phyloP scores from a whole-genome alignment of 2,888 invertebrate genomes.

The Caenorhabditis sp. region DNA sequence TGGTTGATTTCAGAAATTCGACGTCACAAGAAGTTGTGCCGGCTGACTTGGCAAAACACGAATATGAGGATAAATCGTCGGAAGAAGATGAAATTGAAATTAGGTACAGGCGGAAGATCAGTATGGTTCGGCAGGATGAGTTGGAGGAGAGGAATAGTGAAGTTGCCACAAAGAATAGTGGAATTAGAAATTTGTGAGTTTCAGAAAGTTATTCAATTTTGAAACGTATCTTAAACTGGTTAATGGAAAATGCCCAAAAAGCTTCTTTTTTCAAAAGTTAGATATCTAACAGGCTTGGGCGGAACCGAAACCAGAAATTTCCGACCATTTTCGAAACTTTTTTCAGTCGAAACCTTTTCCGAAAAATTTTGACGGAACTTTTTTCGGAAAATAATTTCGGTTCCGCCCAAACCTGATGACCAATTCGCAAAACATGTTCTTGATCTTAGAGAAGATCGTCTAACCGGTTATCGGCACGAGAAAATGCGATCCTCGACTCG shows the following conservation, averaged over 20 bases:
- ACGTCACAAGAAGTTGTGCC: background rate
- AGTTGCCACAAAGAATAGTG: slow-evolving; percentile 9
- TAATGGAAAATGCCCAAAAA: too few relatives aligned
- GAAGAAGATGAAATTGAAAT: slow-evolving; percentile 24
- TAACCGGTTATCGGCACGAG: slow-evolving; percentile 44
- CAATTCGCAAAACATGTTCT: background rate
- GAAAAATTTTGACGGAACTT: too few relatives aligned
- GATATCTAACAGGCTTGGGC: too few relatives aligned
- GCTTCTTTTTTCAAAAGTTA: too few relatives aligned
- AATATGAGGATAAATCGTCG: slow-evolving; percentile 38
- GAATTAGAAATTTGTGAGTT: slow-evolving; percentile 17
- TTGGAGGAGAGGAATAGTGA: slow-evolving; percentile 14
- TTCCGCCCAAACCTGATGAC: background rate
- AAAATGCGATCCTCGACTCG: slow-evolving; percentile 36
- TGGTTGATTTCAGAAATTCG: background rate
- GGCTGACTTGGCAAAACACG: slow-evolving; percentile 25
- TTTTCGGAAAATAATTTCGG: too few relatives aligned
- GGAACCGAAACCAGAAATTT: too few relatives aligned
- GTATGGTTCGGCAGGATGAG: slow-evolving; percentile 35
- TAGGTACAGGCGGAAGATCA: slow-evolving; percentile 19
- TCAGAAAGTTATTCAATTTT: background rate
- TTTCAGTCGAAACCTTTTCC: too few relatives aligned
- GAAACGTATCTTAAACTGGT: too few relatives aligned
- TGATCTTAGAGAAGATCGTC: slow-evolving; percentile 39
- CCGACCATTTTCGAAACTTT: too few relatives aligned